A percentile compares a stretch with the other conserved stretches of the same genome.
Evolutionary conservation across 2,888 invertebrate species (phyloP).

Genomic region (Linyphia triangularis): DNA sequence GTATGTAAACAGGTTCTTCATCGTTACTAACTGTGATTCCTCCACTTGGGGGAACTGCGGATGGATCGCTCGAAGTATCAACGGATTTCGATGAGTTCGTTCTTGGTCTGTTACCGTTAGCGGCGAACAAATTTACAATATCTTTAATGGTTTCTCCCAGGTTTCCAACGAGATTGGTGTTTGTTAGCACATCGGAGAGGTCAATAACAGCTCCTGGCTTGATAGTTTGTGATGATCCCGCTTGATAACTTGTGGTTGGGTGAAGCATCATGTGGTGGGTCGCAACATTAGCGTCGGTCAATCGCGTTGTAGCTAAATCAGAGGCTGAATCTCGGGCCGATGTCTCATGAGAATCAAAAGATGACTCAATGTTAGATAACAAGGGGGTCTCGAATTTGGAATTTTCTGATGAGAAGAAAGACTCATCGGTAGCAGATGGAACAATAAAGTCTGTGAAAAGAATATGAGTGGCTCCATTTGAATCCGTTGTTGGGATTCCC

Average conservation of each 20-base stretch:
- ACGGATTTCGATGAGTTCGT: conserved; percentile 11
- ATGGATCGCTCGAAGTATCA: conserved; percentile 17
- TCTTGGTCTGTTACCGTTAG: conserved; percentile 56
- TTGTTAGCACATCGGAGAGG: conserved; percentile 76
- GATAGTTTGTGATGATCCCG: conserved; percentile 67
- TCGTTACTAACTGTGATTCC: conserved; percentile 72
- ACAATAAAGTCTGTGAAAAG: conserved; percentile 76
- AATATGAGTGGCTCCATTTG: conserved; percentile 76
- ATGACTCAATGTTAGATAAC: conserved; percentile 18
- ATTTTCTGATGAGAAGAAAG: conserved; percentile 10
- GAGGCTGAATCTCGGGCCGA: conserved; percentile 61
- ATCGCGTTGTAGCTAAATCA: conserved; percentile 63
- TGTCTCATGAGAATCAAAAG: conserved; percentile 35
- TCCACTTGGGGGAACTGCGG: conserved; percentile 60
- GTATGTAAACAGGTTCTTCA: conserved; percentile 74
- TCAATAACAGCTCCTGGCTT: conserved; percentile 77
- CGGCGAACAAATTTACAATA: conserved; percentile 76
- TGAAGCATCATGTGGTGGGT: conserved; percentile 50
- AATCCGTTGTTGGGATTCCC: conserved; percentile 75
- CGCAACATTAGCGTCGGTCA: conserved; percentile 63
- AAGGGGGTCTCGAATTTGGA: conserved; percentile 40
- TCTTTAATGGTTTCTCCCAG: conserved; percentile 77
- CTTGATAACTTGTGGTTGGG: conserved; percentile 59
- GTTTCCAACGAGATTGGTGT: conserved; percentile 76
- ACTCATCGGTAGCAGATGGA: conserved; percentile 34